These are phyloP conservation scores for Siderastrea radians DNA, from an alignment of 92 coral and sea anemone genomes.

Conservation along the genomic window DNA sequence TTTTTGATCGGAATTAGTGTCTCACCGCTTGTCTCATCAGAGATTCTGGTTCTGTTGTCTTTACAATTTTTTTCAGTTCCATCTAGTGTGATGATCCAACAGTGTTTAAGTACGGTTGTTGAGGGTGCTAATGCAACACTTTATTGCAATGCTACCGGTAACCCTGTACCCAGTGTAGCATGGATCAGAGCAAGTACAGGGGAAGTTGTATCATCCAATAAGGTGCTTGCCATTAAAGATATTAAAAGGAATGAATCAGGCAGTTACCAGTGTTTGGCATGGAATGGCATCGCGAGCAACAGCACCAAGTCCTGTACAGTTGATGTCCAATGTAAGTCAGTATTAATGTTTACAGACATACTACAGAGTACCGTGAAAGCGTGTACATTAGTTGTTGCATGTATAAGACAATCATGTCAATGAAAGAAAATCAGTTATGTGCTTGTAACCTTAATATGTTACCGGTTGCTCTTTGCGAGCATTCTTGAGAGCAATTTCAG, in stretches of 20 bases:
- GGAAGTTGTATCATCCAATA: neutral
- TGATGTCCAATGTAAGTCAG: too few relatives aligned
- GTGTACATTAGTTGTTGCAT: too few relatives aligned
- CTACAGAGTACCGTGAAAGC: too few relatives aligned
- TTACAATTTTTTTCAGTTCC: neutral
- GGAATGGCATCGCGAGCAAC: neutral
- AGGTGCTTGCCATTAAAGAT: neutral
- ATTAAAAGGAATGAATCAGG: neutral
- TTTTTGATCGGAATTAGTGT: too few relatives aligned
- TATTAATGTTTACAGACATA: too few relatives aligned
- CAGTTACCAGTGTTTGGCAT: neutral
- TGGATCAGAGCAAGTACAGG: neutral
- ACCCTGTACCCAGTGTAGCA: neutral
- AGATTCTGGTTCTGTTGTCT: too few relatives aligned
- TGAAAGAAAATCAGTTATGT: too few relatives aligned
- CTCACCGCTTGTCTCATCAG: too few relatives aligned
- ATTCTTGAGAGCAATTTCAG: too few relatives aligned
- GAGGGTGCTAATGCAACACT: conserved; percentile 1
- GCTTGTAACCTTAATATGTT: too few relatives aligned
- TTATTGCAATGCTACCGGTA: neutral
- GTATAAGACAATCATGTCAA: too few relatives aligned
- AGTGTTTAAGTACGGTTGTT: neutral
- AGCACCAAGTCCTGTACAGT: neutral
- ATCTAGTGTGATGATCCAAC: neutral
- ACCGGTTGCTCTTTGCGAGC: too few relatives aligned